Evolutionary conservation across 2,113 vertebrate genomes (phyloP).

Genomic region (Toxotes jaculatrix): DNA sequence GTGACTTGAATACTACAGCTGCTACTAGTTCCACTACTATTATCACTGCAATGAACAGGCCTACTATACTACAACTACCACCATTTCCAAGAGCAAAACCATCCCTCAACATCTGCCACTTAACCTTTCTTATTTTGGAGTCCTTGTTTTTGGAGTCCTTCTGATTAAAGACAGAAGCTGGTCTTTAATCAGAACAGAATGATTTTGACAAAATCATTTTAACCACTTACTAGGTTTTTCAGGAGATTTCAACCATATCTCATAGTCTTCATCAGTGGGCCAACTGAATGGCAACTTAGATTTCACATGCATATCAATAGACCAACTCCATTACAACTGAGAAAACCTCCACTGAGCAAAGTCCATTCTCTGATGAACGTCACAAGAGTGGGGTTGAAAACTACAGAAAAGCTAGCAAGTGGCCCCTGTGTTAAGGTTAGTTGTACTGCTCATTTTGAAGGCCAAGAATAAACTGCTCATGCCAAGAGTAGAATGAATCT

Average conservation of each 20-base stretch:
- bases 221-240: background rate
- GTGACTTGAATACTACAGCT: slow-evolving; percentile 14
- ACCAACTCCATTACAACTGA: background rate
- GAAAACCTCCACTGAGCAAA: background rate
- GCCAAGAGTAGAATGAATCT: background rate
- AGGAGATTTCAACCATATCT: background rate
- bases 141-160: background rate
- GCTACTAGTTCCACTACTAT: slow-evolving; percentile 23
- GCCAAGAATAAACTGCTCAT: background rate
- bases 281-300: too few species aligned
- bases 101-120: background rate
- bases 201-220: background rate
- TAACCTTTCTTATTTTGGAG: background rate
- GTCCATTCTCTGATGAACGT: background rate
- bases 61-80: background rate
- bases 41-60: slow-evolving; percentile 17
- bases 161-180: background rate
- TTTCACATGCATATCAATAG: too few species aligned
- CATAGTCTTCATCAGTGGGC: background rate
- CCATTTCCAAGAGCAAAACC: background rate
- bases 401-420: background rate
- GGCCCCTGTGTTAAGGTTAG: background rate
- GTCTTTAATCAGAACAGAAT: background rate
- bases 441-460: background rate
- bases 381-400: background rate